Conservation (phyloP, 2,797 vertebrate genomes). For the Paramormyrops hopkinsi region DNA sequence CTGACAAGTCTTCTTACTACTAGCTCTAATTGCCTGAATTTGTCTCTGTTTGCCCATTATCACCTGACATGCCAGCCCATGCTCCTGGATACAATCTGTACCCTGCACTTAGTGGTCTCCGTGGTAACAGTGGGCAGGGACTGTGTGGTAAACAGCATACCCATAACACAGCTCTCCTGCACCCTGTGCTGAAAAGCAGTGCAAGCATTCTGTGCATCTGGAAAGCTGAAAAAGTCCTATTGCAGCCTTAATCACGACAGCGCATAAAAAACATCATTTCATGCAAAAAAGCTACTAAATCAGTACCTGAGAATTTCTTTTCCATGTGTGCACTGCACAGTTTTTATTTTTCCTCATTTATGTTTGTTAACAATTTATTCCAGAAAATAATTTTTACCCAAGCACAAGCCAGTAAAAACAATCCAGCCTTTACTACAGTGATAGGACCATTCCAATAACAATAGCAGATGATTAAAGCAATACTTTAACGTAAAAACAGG, state of each 20-base stretch:
- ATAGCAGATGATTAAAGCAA: neutral
- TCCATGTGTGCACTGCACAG: neutral
- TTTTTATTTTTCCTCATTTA: conserved; percentile 3
- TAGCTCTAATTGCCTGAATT: neutral
- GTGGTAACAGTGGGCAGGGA: neutral
- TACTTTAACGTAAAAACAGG: neutral
- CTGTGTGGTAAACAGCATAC: neutral
- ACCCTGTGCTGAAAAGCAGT: neutral
- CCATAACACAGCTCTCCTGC: neutral
- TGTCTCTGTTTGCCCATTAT: conserved; percentile 11
- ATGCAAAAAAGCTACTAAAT: neutral
- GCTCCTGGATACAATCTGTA: conserved; percentile 10
- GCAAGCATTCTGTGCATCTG: neutral
- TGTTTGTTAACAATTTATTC: conserved; percentile 12
- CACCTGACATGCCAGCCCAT: neutral
- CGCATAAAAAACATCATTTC: neutral
- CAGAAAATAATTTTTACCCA: neutral
- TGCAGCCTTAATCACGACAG: neutral
- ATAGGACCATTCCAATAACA: neutral
- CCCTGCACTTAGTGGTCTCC: neutral
- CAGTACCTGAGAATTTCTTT: neutral
- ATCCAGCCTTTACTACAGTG: neutral
- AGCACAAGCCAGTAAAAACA: neutral
- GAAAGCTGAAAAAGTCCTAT: neutral
- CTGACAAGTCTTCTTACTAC: neutral